Evolutionary conservation across 2,113 vertebrate species (phyloP), one percentile per base, ranked within the genome.

Genomic region (Gopherus flavomarginatus): DNA sequence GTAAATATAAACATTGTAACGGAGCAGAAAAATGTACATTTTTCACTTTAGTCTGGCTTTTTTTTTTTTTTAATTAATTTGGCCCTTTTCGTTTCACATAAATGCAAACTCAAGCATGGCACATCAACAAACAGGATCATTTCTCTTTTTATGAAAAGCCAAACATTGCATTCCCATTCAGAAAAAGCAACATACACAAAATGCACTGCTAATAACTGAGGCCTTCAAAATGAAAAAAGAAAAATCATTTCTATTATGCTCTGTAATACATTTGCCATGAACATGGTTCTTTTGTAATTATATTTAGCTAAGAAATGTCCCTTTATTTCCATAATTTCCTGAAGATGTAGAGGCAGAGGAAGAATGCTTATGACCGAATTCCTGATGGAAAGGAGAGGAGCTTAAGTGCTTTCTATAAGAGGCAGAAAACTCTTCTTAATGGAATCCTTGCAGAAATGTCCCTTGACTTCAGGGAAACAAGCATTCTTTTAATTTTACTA

Each of bases 121-220:
- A 96, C 96, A 97, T 98, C 97, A 98, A 98, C 98, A 98, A 98
- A 98, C 97, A 97, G 90, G 85, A 97, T 98, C 95, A 92, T 98
- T 98, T 98, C 94, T 98, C 97, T 98, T 98, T 95, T 97, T 86
- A 90, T 85, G 95, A 96, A 98, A 98, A 98, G 96, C 96, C 97
- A 97, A 98, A 98, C 88, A 94, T 53, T 88, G 90, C 83, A 90
- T 95, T 97, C 96, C 96, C 97, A 95, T 98, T 98, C 96, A 97
- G 97, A 97, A 97, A 97, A 97, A 79, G 89, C 95, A 97, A 97
- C 85, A 86, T 96, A 96, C 97, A 96, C 94, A 94, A 89, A 89
- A 95, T 90, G 88, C 93, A 97, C 85, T 97, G 96, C 94, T 98
- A 97, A 98, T 98, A 98, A 97, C 92, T 89, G 93, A 97, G 94